These are phyloP conservation scores for Aporophyla nigra DNA, from an alignment of 2,888 invertebrate species.

Conservation along the genomic window DNA sequence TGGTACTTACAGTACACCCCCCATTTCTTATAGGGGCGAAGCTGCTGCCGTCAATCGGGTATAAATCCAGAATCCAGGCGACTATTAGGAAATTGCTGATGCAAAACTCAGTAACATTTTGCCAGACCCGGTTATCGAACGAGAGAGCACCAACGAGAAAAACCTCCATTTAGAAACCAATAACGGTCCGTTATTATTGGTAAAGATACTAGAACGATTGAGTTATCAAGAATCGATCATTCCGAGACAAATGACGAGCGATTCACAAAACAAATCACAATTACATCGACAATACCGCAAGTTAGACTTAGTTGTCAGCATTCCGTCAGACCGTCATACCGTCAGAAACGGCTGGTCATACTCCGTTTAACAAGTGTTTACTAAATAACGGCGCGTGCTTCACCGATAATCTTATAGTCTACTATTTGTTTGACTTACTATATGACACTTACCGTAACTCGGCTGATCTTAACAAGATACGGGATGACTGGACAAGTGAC, in stretches of 20 bases:
- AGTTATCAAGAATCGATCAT: conserved; percentile 26
- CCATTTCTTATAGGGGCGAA: no score
- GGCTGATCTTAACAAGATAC: conserved; percentile 75
- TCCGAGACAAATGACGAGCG: conserved; percentile 22
- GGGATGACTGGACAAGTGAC: conserved; percentile 27
- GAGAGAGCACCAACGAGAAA: no score
- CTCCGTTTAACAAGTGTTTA: conserved; percentile 48
- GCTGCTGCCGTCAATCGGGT: no score
- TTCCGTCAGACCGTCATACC: not conserved
- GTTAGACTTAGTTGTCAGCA: conserved; percentile 4
- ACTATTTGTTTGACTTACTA: conserved; percentile 75
- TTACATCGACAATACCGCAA: conserved; percentile 31
- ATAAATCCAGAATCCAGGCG: no score
- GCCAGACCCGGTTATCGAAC: no score
- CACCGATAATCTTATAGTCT: conserved; percentile 57
- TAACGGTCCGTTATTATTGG: not conserved
- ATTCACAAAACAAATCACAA: conserved; percentile 29
- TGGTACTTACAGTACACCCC: no score
- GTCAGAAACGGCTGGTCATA: conserved; percentile 19
- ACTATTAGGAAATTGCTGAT: no score
- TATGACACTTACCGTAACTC: conserved; percentile 78
- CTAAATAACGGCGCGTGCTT: conserved; percentile 65
- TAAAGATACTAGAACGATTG: not conserved
- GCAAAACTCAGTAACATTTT: no score
- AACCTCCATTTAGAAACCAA: not conserved